Conservation (phyloP, 2,797 vertebrate genomes). For the Silurus aristotelis region DNA sequence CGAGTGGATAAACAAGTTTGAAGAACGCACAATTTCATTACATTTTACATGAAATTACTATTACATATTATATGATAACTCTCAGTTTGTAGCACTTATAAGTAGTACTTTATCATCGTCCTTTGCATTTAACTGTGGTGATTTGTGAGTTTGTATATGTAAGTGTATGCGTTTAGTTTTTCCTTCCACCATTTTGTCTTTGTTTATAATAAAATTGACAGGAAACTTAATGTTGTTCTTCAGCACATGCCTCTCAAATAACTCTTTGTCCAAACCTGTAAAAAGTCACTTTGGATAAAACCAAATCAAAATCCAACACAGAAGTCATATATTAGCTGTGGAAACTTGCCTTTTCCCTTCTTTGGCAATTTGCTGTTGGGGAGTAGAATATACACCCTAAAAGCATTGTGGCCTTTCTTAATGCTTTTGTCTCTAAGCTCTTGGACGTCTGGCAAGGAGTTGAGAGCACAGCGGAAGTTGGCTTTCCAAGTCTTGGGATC, state of each 20-base stretch:
- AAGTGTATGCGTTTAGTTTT: neutral
- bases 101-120: neutral
- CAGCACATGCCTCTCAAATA: neutral
- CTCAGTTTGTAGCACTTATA: neutral
- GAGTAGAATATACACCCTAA: conserved; percentile 77
- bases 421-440: conserved; percentile 77
- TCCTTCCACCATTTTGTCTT: neutral
- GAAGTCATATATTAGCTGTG: neutral
- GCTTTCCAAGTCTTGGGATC: conserved; percentile 85
- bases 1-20: neutral
- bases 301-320: neutral
- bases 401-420: conserved; percentile 78
- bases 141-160: neutral
- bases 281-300: no score
- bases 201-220: neutral
- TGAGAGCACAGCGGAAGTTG: conserved; percentile 81
- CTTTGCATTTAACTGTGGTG: neutral
- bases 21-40: no score
- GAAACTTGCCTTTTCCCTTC: conserved; percentile 45
- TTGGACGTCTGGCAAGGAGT: conserved; percentile 76
- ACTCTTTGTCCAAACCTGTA: neutral
- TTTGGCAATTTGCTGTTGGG: conserved; percentile 61
- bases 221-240: neutral
- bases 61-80: neutral
- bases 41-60: no score